Evolutionary conservation across 2,113 vertebrate genomes (phyloP).

Genomic region (Pelusios castaneus): DNA sequence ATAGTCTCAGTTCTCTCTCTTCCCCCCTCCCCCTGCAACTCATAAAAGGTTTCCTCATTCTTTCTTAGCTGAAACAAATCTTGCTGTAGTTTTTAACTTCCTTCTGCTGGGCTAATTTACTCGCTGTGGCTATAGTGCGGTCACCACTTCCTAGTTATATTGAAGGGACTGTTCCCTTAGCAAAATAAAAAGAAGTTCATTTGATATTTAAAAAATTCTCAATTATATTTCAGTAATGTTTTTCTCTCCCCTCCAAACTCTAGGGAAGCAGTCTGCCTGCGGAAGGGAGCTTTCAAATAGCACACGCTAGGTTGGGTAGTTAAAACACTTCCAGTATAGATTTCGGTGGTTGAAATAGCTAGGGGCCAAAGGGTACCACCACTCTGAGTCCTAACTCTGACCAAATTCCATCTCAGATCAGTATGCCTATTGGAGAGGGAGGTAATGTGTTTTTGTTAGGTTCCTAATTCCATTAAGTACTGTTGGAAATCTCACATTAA

Average conservation of each 20-base stretch:
- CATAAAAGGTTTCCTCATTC: not conserved
- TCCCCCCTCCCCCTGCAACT: not conserved
- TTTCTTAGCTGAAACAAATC: constrained; percentile 38
- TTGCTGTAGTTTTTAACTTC: constrained; percentile 32
- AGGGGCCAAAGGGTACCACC: not conserved
- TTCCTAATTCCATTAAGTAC: not conserved
- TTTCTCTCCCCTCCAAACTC: not conserved
- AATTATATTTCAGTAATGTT: not conserved
- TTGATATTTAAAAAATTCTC: constrained; percentile 5
- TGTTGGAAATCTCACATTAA: not conserved
- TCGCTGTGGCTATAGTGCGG: constrained; percentile 58
- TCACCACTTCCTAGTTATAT: constrained; percentile 54
- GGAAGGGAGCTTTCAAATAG: not conserved
- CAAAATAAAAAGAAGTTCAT: constrained; percentile 51
- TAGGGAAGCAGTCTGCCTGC: not conserved
- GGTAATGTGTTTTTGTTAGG: not conserved
- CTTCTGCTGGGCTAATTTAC: constrained; percentile 61
- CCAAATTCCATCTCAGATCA: not conserved
- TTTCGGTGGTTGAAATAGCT: not conserved
- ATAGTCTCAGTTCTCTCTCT: constrained; percentile 46
- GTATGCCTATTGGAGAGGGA: constrained; percentile 1
- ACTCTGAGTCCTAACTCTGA: not conserved
- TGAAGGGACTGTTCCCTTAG: constrained; percentile 38
- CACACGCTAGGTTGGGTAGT: not conserved
- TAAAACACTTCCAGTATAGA: not conserved